Conservation (phyloP, 1,140 invertebrate genomes). For the Papilio polyxenes region DNA sequence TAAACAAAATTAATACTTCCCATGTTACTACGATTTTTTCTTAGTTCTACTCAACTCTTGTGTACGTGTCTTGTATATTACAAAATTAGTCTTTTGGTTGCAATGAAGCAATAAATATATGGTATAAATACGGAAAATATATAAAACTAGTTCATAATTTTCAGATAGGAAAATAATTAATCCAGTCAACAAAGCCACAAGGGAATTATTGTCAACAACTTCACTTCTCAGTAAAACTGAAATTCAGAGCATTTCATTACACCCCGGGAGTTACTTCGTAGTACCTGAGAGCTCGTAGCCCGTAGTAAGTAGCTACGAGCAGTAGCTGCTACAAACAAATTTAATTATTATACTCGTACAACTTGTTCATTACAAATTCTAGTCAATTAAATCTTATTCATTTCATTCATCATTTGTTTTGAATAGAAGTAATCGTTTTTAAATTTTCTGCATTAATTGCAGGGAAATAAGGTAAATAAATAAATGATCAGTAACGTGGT, state of each 20-base stretch:
- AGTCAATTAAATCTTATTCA: neutral
- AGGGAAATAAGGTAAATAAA: neutral
- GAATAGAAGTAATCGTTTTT: neutral
- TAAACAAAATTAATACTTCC: too few relatives aligned
- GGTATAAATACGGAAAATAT: too few relatives aligned
- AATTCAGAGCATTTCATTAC: neutral
- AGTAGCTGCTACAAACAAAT: neutral
- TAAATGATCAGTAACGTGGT: neutral
- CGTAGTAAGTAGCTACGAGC: neutral
- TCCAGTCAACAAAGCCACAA: neutral
- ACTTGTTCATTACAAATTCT: slow-evolving; percentile 1
- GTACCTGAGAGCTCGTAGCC: neutral
- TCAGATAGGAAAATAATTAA: neutral
- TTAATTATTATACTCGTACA: neutral
- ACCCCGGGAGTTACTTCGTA: neutral
- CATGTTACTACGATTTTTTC: too few relatives aligned
- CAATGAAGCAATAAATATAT: too few relatives aligned
- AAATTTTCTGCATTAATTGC: neutral
- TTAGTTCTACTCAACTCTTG: too few relatives aligned
- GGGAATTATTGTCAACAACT: neutral
- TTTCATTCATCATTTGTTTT: neutral
- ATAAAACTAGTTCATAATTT: too few relatives aligned
- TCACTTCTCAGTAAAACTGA: neutral
- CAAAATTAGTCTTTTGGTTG: too few relatives aligned
- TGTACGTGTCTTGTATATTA: too few relatives aligned